Evolutionary conservation across 2,113 vertebrate genomes (phyloP).

Genomic region (Gymnarchus niloticus): DNA sequence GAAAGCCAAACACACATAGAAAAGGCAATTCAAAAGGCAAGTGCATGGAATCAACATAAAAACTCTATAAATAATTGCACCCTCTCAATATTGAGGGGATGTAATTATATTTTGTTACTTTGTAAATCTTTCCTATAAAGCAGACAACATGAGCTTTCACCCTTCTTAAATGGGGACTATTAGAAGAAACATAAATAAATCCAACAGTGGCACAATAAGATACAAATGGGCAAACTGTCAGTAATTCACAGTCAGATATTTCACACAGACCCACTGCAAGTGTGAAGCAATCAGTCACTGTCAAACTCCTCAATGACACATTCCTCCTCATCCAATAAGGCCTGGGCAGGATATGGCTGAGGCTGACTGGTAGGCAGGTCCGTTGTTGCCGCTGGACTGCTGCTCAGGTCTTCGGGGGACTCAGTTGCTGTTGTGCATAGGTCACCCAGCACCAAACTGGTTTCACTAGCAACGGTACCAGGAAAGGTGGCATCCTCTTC

Average conservation of each 20-base stretch:
- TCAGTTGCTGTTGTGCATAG: neutral
- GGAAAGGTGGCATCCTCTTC: constrained; percentile 34
- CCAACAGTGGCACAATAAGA: neutral
- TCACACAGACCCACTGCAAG: too few species aligned
- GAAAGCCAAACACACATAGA: neutral
- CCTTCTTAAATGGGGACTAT: neutral
- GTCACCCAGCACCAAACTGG: neutral
- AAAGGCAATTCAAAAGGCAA: neutral
- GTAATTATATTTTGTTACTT: neutral
- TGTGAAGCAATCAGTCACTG: constrained; percentile 75
- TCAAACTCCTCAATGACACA: constrained; percentile 78
- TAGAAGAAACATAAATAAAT: neutral
- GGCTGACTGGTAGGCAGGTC: constrained; percentile 77
- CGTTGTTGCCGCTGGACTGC: constrained; percentile 31
- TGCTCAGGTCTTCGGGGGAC: neutral
- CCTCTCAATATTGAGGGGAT: neutral
- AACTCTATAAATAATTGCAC: constrained; percentile 5
- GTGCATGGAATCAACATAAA: neutral
- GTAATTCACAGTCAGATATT: constrained; percentile 11
- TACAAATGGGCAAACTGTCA: neutral
- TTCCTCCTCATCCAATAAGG: constrained; percentile 66
- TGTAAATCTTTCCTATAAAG: neutral
- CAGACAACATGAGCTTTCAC: neutral
- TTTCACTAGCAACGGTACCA: neutral
- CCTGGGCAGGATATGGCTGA: constrained; percentile 59